A percentile compares a stretch with the other conserved stretches of the same genome.
These are phyloP conservation scores for Drosophila novamexicana DNA, from an alignment of 1,140 invertebrate species.

Conservation along the genomic window DNA sequence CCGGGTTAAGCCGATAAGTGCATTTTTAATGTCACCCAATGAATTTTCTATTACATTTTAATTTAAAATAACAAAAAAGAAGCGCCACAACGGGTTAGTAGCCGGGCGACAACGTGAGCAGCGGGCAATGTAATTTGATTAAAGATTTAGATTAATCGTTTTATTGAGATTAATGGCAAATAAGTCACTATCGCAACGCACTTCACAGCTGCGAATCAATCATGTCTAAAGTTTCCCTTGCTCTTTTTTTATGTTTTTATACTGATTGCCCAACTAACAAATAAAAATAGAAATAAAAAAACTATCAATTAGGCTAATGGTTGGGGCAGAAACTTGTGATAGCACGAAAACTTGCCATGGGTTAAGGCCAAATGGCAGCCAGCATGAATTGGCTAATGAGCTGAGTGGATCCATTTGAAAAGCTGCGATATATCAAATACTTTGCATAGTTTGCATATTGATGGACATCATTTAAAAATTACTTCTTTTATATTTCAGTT, in stretches of 20 bases:
- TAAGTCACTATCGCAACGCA: constrained; percentile 51
- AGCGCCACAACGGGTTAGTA: not conserved
- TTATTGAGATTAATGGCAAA: constrained; percentile 67
- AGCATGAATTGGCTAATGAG: constrained; percentile 19
- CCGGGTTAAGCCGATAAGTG: constrained; percentile 79
- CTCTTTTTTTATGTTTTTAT: constrained; percentile 12
- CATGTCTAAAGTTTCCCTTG: constrained; percentile 54
- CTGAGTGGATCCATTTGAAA: not conserved
- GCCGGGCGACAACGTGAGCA: not conserved
- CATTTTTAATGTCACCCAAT: constrained; percentile 81
- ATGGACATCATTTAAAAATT: too few relatives aligned
- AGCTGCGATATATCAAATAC: not conserved
- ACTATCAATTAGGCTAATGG: constrained; percentile 76
- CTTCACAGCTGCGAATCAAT: constrained; percentile 61
- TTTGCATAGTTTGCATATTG: not conserved
- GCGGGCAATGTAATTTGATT: constrained; percentile 63
- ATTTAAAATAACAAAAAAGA: constrained; percentile 74
- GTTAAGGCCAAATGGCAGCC: not conserved
- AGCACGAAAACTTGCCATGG: not conserved
- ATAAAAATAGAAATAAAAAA: not conserved
- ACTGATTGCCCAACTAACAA: constrained; percentile 24
- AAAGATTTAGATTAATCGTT: constrained; percentile 81
- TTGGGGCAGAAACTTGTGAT: not conserved
- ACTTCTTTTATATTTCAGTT: too few relatives aligned
- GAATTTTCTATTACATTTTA: constrained; percentile 82